Base-by-base conservation (phyloP, 1,140 invertebrate species). In the Macrosteles quadrilineatus region DNA sequence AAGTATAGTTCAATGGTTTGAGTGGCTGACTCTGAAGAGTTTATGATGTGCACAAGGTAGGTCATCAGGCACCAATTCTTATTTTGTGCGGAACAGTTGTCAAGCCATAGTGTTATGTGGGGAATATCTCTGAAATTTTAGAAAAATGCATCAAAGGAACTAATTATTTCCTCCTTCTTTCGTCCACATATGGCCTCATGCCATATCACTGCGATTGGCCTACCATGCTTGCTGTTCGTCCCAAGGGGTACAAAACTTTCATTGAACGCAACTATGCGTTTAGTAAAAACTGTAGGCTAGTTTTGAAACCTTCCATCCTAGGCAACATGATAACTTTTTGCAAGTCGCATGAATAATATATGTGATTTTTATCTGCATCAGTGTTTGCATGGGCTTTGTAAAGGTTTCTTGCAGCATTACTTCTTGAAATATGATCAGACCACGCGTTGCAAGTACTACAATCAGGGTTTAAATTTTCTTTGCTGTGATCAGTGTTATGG, bases 161-260 rank as follows among this genome's bases (percentile, higher is more conserved):
- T 74, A 6, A 73, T 36, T 9, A 74, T 62, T 31, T 74, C 73
- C 47, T 73, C 72, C 36, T 74, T 74, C 6, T 72, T 72, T 75
- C 81, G 63, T 75, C 70, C 64, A 36, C 3, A 12, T 43, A 71
- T 57, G 1, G 12, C 50, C 23, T 67, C 70, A 67, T 71, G 70
- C 70, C 70, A 71, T 19, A 72, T 2, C 0, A 21, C 17, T 1
- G 62, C 31, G 43, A 57, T 45, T 14, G 68, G 67, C 27, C 55
- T 69, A 6, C 36, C 36, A 4, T 12, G 1, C 55, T 31, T 29
- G 4, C 17, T 4, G 2, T 59, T 67, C 3, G 2, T 31, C 2
- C 65, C 70, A 4, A 71, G 19, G 21, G 70, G 70, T 6, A 40
- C 62, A 50, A n/a, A n/a, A n/a, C n/a, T n/a, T n/a, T n/a, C n/a